phyloP scores from a whole-genome alignment of 2,113 vertebrate species.

The Rafetus swinhoei region DNA sequence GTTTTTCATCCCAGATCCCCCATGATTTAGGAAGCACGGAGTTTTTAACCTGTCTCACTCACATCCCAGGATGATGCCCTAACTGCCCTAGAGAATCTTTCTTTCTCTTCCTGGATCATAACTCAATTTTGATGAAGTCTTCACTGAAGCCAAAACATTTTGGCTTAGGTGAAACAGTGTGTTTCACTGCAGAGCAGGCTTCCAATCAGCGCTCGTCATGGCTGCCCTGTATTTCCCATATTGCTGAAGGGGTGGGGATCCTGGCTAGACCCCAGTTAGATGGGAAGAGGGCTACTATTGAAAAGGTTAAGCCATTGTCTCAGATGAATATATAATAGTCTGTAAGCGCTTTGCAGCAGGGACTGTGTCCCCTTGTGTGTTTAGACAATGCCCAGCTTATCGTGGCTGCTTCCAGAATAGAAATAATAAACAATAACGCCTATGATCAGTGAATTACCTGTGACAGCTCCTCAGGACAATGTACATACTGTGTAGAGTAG shows the following conservation, averaged over 20 bases:
- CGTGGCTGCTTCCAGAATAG: background rate
- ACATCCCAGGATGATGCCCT: background rate
- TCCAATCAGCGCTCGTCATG: background rate
- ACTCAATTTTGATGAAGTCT: background rate
- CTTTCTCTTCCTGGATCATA: background rate
- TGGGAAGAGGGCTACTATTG: background rate
- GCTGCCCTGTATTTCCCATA: fast-evolving
- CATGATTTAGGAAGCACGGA: background rate
- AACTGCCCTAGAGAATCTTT: background rate
- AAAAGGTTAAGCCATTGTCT: background rate
- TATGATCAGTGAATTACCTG: background rate
- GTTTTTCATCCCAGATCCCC: background rate
- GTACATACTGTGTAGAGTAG: background rate
- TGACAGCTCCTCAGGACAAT: background rate
- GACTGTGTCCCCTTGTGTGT: background rate
- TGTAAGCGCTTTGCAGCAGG: background rate
- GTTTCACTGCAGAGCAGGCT: background rate
- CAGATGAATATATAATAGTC: background rate
- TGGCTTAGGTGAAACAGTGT: background rate
- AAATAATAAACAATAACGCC: background rate
- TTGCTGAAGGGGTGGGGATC: background rate
- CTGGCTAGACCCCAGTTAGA: background rate
- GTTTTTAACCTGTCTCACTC: background rate
- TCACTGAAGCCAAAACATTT: background rate
- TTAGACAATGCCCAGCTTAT: background rate